These are phyloP conservation scores for Nomada hirtipes DNA, from an alignment of 2,888 invertebrate species.

Conservation along the genomic window DNA sequence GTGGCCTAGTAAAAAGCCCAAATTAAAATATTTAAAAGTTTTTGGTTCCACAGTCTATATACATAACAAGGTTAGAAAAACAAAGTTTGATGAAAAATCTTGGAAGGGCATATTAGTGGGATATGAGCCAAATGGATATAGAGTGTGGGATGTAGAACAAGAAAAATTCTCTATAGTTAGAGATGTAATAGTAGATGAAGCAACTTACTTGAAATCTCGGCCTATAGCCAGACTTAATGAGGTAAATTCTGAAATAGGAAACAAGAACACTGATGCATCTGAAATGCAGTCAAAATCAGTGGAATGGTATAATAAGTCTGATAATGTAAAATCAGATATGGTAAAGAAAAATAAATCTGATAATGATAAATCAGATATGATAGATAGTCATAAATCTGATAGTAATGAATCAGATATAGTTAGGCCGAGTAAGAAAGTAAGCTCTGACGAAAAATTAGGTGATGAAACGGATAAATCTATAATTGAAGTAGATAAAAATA, in stretches of 20 bases:
- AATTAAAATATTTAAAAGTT: conserved; percentile 2
- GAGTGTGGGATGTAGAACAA: background rate
- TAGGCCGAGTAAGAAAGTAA: background rate
- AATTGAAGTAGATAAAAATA: background rate
- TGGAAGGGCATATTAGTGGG: background rate
- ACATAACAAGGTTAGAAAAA: background rate
- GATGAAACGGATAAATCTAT: background rate
- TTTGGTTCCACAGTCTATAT: background rate
- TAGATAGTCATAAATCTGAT: background rate
- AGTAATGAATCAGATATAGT: background rate
- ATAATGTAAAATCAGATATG: too few relatives aligned
- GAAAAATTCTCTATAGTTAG: background rate
- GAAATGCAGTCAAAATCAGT: background rate
- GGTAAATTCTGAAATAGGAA: background rate
- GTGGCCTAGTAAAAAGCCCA: background rate
- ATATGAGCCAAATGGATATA: background rate
- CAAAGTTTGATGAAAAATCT: background rate
- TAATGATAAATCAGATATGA: too few relatives aligned
- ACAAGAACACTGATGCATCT: background rate
- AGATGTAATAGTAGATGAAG: background rate
- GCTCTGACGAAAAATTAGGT: background rate
- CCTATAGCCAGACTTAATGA: background rate
- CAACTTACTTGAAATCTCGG: background rate
- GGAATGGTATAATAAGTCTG: background rate
- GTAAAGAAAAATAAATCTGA: too few relatives aligned